Conservation (phyloP, 1,140 invertebrate species). For the Zaprionus taronus region DNA sequence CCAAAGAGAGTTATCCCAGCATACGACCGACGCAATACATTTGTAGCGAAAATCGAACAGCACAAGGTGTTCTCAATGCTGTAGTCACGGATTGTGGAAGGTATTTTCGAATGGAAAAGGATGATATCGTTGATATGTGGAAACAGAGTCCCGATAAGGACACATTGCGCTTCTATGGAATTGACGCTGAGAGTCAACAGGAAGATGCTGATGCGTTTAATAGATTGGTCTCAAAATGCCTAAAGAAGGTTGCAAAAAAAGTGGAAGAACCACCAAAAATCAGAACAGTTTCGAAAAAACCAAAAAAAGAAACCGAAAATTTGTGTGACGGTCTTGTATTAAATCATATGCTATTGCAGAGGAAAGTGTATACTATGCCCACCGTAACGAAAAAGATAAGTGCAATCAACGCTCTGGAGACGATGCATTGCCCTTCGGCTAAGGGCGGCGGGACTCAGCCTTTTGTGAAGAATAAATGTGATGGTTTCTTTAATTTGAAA, state of each 20-base stretch:
- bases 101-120: neutral
- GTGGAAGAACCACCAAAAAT: neutral
- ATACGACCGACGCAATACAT: neutral
- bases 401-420: neutral
- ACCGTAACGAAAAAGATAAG: neutral
- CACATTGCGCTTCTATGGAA: neutral
- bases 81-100: neutral
- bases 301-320: neutral
- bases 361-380: neutral
- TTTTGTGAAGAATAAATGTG: neutral
- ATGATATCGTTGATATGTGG: slow-evolving; percentile 1
- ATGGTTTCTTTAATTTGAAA: neutral
- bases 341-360: neutral
- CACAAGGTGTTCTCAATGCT: neutral
- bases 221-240: neutral
- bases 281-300: neutral
- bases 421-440: neutral
- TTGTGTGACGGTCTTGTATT: neutral
- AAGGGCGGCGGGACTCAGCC: neutral
- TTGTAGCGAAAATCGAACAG: neutral
- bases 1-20: neutral
- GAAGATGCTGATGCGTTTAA: neutral
- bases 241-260: neutral
- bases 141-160: neutral
- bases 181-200: neutral